A percentile compares a stretch with the other conserved stretches of the same genome.
Conservation (phyloP, 2,113 vertebrate species). For the Vanacampus margaritifer region DNA sequence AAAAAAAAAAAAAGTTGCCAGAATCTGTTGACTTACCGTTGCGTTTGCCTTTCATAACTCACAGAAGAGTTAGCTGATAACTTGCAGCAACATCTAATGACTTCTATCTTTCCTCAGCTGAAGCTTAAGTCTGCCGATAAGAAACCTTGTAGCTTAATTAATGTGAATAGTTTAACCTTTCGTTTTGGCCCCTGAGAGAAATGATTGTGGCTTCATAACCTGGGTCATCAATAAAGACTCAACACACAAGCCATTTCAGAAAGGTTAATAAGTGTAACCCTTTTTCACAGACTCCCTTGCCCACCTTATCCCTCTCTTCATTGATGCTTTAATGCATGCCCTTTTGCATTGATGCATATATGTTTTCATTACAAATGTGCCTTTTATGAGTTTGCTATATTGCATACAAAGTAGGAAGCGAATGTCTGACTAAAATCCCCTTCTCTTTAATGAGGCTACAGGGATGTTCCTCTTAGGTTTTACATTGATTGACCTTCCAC, state of each 20-base stretch:
- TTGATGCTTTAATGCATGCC: constrained; percentile 1
- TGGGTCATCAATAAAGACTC: constrained; percentile 65
- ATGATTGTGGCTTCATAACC: constrained; percentile 68
- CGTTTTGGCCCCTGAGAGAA: constrained; percentile 63
- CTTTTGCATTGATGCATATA: constrained; percentile 36
- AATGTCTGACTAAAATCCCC: constrained; percentile 40
- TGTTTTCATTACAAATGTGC: constrained; percentile 53
- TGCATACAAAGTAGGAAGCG: constrained; percentile 27
- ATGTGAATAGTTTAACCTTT: constrained; percentile 74
- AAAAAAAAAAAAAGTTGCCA: too few species aligned
- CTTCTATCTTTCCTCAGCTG: neutral
- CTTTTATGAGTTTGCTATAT: constrained; percentile 27
- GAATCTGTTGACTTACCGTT: neutral
- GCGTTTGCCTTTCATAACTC: neutral
- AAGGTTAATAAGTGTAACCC: constrained; percentile 73
- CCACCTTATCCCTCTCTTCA: neutral
- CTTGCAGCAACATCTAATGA: neutral
- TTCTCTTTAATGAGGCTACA: constrained; percentile 56
- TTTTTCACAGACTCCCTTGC: constrained; percentile 9
- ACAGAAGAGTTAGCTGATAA: neutral
- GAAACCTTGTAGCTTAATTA: constrained; percentile 60
- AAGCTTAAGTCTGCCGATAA: constrained; percentile 48
- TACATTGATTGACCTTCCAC: neutral
- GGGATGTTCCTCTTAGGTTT: constrained; percentile 3
- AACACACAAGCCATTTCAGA: constrained; percentile 57